phyloP scores from a whole-genome alignment of 2,113 vertebrate genomes.

The Rhegmatorhina hoffmannsi region DNA sequence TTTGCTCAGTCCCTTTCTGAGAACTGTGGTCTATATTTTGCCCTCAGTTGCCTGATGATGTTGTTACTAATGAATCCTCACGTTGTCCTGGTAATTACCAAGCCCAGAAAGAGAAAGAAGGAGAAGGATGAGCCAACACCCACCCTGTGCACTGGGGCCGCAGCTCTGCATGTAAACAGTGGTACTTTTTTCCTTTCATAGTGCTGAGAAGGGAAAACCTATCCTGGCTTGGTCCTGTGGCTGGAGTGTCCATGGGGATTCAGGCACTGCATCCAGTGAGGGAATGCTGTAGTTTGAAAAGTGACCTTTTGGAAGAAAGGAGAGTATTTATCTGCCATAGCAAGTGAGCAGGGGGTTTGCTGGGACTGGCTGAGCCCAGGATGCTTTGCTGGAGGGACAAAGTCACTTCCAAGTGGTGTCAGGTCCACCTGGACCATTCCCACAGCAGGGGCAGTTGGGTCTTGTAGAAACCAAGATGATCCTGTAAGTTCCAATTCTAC shows the following conservation, averaged over 20 bases:
- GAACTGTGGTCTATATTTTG: neutral
- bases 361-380: neutral
- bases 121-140: neutral
- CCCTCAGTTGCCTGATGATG: neutral
- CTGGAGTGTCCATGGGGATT: neutral
- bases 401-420: neutral
- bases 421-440: neutral
- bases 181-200: neutral
- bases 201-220: neutral
- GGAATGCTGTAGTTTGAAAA: neutral
- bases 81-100: neutral
- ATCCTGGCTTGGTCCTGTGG: neutral
- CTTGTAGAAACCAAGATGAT: neutral
- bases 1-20: neutral
- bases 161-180: neutral
- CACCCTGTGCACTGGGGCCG: neutral
- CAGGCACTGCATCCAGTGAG: neutral
- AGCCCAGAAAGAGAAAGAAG: neutral
- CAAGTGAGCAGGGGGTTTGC: neutral
- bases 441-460: neutral
- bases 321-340: neutral
- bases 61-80: neutral
- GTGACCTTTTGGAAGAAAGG: neutral
- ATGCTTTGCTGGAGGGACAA: neutral
- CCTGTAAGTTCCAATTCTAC: neutral